Base-by-base conservation (phyloP, 2,797 vertebrate species). In the Bothrops alternatus region DNA sequence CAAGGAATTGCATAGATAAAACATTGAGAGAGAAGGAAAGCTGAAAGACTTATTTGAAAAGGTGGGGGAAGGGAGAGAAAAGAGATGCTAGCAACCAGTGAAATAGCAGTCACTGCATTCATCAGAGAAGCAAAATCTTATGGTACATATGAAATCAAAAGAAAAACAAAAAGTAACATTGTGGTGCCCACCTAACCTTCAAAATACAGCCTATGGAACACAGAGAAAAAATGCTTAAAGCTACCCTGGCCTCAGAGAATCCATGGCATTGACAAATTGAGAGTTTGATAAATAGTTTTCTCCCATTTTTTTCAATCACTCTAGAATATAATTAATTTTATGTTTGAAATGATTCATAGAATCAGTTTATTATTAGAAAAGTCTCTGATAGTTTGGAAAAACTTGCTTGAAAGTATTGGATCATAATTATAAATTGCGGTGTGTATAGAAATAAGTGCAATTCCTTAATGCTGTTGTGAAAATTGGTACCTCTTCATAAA, bases 151-250 rank as follows among this genome's bases (percentile, higher is more conserved):
- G 47, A 94, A 95, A 96, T 93, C 20, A 96, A 95, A 96, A 96
- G 88, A 1, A 95, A 97, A 97, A 96, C 87, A 96, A 96, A 97
- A 93, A 78, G 32, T 93, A 96, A 95, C 94, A 96, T 96, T 96
- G 96, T 96, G 57, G 23, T 96, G 88, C 73, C 96, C 94, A 93
- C 93, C 92, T 96, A 92, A 94, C 92, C 93, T 97, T 97, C 96
- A 96, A 96, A 97, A 95, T 32, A 16, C 89, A 97, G 60, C 28
- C 93, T 96, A 92, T 32, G 94, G 92, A 95, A n/a, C 92, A 93
- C 0, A 90, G 4, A 91, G 87, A 56, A 89, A 94, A 93, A 90
- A 12, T 55, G 87, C 86, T 93, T 95, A 90, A 93, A 95, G 65
- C 63, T 93, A 61, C 88, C 50, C 50, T 91, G 2, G 1, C 92